Conservation (phyloP, 2,113 vertebrate genomes). For the Acinonyx jubatus region DNA sequence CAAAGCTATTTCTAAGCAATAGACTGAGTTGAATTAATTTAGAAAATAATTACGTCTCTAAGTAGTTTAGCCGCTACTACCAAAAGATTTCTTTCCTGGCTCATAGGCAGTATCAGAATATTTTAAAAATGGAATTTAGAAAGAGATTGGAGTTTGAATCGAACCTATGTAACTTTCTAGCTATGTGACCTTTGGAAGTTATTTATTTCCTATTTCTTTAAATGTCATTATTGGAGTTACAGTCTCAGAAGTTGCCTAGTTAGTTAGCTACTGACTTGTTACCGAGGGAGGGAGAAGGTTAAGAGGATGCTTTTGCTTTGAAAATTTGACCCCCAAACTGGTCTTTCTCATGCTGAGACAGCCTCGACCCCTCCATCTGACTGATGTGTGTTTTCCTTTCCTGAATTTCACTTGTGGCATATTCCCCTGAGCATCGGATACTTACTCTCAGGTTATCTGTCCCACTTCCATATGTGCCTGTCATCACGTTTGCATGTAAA, state of each 20-base stretch:
- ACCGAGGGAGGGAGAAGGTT: constrained; percentile 8
- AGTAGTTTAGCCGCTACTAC: neutral
- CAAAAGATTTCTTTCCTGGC: neutral
- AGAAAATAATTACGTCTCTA: neutral
- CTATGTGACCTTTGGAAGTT: neutral
- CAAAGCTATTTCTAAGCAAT: constrained; percentile 9
- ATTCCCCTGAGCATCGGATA: constrained; percentile 11
- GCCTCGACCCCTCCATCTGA: neutral
- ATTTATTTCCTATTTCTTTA: constrained; percentile 32
- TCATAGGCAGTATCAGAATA: constrained; percentile 7
- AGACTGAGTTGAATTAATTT: constrained; percentile 34
- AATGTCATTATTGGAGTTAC: constrained; percentile 39
- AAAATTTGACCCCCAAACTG: neutral
- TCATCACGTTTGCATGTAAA: neutral
- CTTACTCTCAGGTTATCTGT: constrained; percentile 10
- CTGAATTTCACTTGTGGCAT: neutral
- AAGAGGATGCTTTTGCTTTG: constrained; percentile 36
- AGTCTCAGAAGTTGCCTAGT: constrained; percentile 9
- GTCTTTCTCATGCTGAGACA: neutral
- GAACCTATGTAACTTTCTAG: neutral
- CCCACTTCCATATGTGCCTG: neutral
- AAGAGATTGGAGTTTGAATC: constrained; percentile 1
- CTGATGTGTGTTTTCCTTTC: neutral
- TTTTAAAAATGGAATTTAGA: constrained; percentile 46
- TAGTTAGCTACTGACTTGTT: constrained; percentile 21